Base-by-base conservation (phyloP, 2,888 invertebrate genomes). In the Scaptomyza reducta region DNA sequence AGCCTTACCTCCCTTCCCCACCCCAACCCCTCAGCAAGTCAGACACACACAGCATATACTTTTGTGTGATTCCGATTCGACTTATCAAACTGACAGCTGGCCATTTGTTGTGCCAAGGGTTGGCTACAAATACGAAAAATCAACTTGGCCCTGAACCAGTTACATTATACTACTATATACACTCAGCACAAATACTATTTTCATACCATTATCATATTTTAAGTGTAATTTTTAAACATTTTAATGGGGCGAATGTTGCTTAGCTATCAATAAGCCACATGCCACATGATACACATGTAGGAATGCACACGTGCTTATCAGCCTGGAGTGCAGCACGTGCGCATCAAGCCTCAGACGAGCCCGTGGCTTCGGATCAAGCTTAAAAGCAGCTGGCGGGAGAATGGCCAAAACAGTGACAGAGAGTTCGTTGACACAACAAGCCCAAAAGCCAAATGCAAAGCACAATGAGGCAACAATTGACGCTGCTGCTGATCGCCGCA, bases 321-420 rank as follows among this genome's bases (percentile, higher is more conserved):
- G 56, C 55, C 55, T 41, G 54, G 10, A 38, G 22, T 10, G 61
- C 46, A 64, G 65, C 73, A 74, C 73, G 73, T 74, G 73, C 66
- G 29, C 25, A 16, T 6, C 31, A 18, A 7, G 63, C 25, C 45
- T 14, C 45, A 22, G 42, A 10, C 6, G 29, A n/a, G 18, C 47
- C 13, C 6, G 6, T 10, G 31, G 10, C 35, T 11, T 35, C 6
- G 14, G 50, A 13, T 25, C 38, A 50, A 38, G 50, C 59, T 66
- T 82, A 82, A 76, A 82, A 80, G 78, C 61, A 64, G 70, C 73
- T 57, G 50, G 51, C 63, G 47, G 65, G 41, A 59, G 45, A 38
- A 62, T 18, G 44, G 41, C 33, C 14, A 6, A 62, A 50, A 49
- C 53, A 69, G n/a, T 29, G n/a, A 62, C 49, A 46, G 31, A 65